Conservation (phyloP, 2,797 vertebrate genomes). For the Hafferia zeledoni region DNA sequence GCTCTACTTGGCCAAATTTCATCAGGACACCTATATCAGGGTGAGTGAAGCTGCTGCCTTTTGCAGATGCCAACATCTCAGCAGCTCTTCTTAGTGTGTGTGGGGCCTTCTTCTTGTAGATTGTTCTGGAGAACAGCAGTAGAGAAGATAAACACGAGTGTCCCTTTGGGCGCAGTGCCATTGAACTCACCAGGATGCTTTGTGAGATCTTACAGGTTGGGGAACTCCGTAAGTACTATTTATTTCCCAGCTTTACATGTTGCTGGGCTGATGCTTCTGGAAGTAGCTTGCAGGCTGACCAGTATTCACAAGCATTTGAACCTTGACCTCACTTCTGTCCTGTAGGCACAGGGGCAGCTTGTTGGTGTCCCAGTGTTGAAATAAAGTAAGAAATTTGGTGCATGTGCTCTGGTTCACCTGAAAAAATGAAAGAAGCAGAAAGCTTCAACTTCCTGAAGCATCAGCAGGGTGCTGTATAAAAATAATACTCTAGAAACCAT, state of each 20-base stretch:
- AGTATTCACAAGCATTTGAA: not conserved
- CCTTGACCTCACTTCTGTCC: not conserved
- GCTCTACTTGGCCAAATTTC: slow-evolving; percentile 94
- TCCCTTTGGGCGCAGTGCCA: slow-evolving; percentile 95
- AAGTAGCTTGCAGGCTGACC: not conserved
- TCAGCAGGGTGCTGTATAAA: not conserved
- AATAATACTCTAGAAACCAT: not conserved
- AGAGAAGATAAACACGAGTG: slow-evolving; percentile 97
- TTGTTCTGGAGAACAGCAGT: slow-evolving; percentile 93
- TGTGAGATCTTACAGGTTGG: slow-evolving; percentile 98
- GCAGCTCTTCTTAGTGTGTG: not conserved
- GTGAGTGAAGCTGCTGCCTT: slow-evolving; percentile 70
- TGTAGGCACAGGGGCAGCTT: not conserved
- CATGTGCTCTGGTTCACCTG: not conserved
- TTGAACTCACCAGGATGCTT: slow-evolving; percentile 95
- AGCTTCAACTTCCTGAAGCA: not conserved
- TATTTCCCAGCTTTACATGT: not conserved
- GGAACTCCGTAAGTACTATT: slow-evolving; percentile 89
- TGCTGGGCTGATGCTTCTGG: not conserved
- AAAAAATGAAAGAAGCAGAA: not conserved
- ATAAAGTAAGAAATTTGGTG: not conserved
- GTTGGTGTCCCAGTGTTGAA: not conserved
- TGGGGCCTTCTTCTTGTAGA: slow-evolving; percentile 35
- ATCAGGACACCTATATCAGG: slow-evolving; percentile 97
- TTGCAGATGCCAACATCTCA: not conserved